Conservation (phyloP, 2,113 vertebrate species). For the Colius striatus region DNA sequence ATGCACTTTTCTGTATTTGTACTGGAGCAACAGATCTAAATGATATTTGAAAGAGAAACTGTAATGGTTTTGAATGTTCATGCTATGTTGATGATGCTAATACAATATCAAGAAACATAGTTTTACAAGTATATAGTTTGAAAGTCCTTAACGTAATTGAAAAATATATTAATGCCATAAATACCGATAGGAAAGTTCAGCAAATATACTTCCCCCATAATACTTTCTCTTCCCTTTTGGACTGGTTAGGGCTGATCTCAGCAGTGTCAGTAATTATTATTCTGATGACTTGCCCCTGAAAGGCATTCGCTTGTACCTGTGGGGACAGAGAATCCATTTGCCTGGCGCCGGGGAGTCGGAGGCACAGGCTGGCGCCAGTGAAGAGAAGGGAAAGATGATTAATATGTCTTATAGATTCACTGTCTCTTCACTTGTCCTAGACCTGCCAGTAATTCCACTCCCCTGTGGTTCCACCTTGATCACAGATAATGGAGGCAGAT, state of each 20-base stretch:
- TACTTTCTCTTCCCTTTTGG: constrained; percentile 63
- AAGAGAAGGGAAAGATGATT: constrained; percentile 81
- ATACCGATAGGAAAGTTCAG: constrained; percentile 34
- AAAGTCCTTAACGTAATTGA: constrained; percentile 26
- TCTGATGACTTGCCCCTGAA: constrained; percentile 80
- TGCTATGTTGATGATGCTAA: background rate
- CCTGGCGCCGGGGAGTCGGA: constrained; percentile 78
- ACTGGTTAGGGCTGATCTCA: constrained; percentile 73
- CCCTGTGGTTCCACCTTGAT: constrained; percentile 81
- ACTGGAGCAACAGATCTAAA: background rate
- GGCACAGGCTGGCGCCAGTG: constrained; percentile 83
- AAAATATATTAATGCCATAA: constrained; percentile 9
- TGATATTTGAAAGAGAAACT: background rate
- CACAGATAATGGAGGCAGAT: constrained; percentile 82
- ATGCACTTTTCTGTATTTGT: background rate
- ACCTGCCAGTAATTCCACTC: constrained; percentile 78
- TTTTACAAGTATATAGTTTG: background rate
- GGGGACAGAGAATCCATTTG: constrained; percentile 82
- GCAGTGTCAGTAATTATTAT: constrained; percentile 81
- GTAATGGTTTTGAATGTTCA: background rate
- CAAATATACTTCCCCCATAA: constrained; percentile 40
- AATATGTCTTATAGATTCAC: constrained; percentile 84
- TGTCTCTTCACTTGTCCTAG: constrained; percentile 79
- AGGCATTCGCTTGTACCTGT: constrained; percentile 76
- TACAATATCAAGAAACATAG: background rate